Base-by-base conservation (phyloP, 2,888 invertebrate species). In the Sarcophaga subvicina region DNA sequence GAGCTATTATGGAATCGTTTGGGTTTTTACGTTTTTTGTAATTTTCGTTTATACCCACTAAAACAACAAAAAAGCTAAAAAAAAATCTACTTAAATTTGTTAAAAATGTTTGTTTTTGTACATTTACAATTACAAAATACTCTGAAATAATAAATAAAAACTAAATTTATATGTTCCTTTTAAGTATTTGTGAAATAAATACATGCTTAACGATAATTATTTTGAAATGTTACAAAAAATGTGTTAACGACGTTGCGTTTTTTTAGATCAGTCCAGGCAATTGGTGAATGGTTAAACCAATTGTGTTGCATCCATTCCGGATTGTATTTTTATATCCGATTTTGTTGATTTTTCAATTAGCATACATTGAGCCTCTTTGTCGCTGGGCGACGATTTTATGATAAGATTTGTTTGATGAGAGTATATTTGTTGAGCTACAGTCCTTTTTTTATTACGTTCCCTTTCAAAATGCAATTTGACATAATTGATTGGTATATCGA, bases 401-500 rank as follows among this genome's bases (percentile, higher is more conserved):
- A 80, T 75, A 49, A 81, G 77, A 88, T 87, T 85, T 0, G 79
- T 73, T 14, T 79, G 85, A 64, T 85, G 85, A 3, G 76, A 62
- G 47, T 80, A 71, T 71, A 85, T 71, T 71, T 76, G 80, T 27
- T 20, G 67, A 10, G 25, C 17, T 2, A 12, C 45, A 27, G 37
- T 60, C 47, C 95, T 96, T 93, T 96, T 59, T n/a, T 62, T 96
- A 72, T 94, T 94, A 76, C 96, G 94, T 89, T 96, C 96, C 87
- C 95, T 95, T 90, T 96, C 95, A 93, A 97, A 96, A 93, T 96
- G 96, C 17, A 97, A 93, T 88, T 97, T 94, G 47, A 98, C 95
- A 92, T 97, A 98, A 91, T 97, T 96, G 91, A 97, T 97, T 4
- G 97, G 97, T 92, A 98, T 96, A 75, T 96, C 96, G 2, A 97